Evolutionary conservation across 2,888 invertebrate genomes (phyloP), one percentile per base, ranked within the genome.

Genomic region (Tanypteryx hageni): DNA sequence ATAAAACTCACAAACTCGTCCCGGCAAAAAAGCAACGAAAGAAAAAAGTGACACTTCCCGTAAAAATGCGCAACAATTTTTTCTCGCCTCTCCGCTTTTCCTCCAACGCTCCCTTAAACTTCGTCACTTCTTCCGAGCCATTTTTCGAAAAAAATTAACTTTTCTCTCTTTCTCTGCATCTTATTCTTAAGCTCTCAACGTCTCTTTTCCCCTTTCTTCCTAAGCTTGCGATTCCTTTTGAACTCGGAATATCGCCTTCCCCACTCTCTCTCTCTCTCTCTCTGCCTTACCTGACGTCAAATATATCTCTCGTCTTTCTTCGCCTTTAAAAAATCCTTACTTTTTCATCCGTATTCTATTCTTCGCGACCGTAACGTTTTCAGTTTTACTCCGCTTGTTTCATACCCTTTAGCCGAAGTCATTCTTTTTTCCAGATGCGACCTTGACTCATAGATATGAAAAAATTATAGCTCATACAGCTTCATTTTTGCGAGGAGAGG

Each of bases 371-470:
- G 82, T 44, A 44, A 56, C 82, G 31, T 82, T 82, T 82, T 18
- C 82, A 44, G 44, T 82, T 82, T 82, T 31, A 82, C 31, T 14
- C 82, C 44, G 16, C 82, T 82, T 82, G 44, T 82, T 82, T 82
- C 31, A 82, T 82, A 44, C 82, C 82, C 82, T 31, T 82, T 82
- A 82, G 82, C 44, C 5, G 16, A 27, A 27, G 82, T 31, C 82
- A 82, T 82, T 82, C 44, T 18, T 82, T 56, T 44, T 82, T 82
- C 82, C 44, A 82, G 82, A 31, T 18, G 82, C 82, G 13, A 27
- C 82, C 14, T 82, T 56, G 18, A 82, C 82, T 82, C 9, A 44
- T 56, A 44, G 44, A 44, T 3, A 3, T 44, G 44, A 44, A 44
- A 44, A n/a, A n/a, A n/a, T n/a, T n/a, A n/a, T n/a, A n/a, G n/a